Evolutionary conservation across 2,888 invertebrate genomes (phyloP).

Genomic region (Melanotus villosus): DNA sequence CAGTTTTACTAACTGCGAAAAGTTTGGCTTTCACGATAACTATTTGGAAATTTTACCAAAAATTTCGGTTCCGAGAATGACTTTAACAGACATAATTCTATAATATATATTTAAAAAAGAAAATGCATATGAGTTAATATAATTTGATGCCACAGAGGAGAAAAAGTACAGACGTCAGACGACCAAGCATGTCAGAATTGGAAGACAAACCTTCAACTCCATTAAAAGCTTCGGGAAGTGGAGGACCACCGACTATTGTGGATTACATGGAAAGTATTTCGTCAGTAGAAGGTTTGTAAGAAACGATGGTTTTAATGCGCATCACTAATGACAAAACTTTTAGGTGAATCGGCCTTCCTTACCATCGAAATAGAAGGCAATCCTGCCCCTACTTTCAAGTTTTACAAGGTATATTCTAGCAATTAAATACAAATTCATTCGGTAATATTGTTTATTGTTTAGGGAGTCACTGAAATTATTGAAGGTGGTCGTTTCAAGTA

Average conservation of each 20-base stretch:
- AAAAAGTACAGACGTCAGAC: constrained; percentile 90
- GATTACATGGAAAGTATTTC: constrained; percentile 96
- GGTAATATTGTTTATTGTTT: background rate
- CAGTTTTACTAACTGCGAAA: no score
- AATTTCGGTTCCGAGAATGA: no score
- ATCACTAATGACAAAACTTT: constrained; percentile 35
- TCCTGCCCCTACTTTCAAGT: constrained; percentile 95
- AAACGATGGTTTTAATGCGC: background rate
- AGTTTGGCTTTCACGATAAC: no score
- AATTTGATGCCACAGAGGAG: constrained; percentile 73
- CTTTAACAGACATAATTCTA: no score
- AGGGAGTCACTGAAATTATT: constrained; percentile 90
- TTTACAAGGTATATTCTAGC: constrained; percentile 80
- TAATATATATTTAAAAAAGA: no score
- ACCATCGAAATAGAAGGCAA: constrained; percentile 95
- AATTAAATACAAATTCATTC: constrained; percentile 59
- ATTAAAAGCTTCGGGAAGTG: constrained; percentile 82
- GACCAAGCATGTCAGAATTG: constrained; percentile 91
- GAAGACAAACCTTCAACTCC: constrained; percentile 95
- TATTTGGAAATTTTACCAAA: no score
- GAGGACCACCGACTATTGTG: constrained; percentile 86
- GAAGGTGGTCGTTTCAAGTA: constrained; percentile 97
- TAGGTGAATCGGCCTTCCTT: constrained; percentile 94
- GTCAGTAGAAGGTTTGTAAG: constrained; percentile 89
- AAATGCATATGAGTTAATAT: no score